Base-by-base conservation (phyloP, 2,888 invertebrate species). In the Lithophane semibrunnea region DNA sequence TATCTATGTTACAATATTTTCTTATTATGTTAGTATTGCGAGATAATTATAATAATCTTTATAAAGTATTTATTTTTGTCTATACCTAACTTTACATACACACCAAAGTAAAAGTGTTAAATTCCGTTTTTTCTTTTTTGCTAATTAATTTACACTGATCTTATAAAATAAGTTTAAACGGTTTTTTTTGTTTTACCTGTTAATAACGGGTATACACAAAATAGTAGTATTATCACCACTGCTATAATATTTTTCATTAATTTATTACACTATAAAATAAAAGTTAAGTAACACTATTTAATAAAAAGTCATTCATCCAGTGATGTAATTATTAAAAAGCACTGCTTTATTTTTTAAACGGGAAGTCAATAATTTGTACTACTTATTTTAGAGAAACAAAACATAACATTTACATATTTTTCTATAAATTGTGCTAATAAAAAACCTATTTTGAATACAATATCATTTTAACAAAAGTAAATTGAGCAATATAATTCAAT, bases 1-100 rank as follows among this genome's bases (percentile, higher is more conserved):
- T 24, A n/a, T 64, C 24, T 24, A 65, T n/a, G 49, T 78, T 56
- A 79, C 56, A 44, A 79, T 44, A 65, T 72, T 56, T 63, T 54
- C 1, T n/a, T 63, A 61, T 1, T 47, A 52, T 29, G 12, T 75
- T 13, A 29, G 24, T 21, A 29, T 64, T 52, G 16, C 16, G 21
- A 72, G 52, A 65, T 21, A 52, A 8, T 12, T 29, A 42, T 16
- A 56, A 54, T n/a, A 61, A 54, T 44, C 10, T 54, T 54, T 52
- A 1, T 60, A 37, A 52, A 10, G n/a, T 61, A 47, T n/a, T 60
- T 44, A 18, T 52, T 47, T 52, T 29, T 21, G 1, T 52, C 8
- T n/a, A 13, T 60, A 52, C 0, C 1, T 24, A n/a, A 70, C 0
- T 47, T 54, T n/a, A 68, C 10, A 71, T 47, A 7, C 9, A 47